Percentiles rank a stretch among this genome's conserved stretches.
Conservation (phyloP, 2,113 vertebrate species). For the Osmerus eperlanus region DNA sequence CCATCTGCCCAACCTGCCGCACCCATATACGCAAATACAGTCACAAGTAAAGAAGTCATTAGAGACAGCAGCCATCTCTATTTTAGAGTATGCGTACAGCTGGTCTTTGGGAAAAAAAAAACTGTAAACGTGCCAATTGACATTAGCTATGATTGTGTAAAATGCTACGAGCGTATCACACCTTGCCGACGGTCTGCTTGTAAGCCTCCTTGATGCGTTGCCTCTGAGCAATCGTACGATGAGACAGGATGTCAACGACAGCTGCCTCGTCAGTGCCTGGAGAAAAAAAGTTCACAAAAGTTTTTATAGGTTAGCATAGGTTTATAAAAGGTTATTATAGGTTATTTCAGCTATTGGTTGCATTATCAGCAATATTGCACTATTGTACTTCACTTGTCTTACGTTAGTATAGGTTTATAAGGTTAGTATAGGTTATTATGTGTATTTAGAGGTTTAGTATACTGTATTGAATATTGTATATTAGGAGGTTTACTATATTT, state of each 20-base stretch:
- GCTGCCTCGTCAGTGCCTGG: slow-evolving; percentile 87
- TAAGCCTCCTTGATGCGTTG: slow-evolving; percentile 86
- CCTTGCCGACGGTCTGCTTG: slow-evolving; percentile 86
- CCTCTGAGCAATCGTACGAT: slow-evolving; percentile 80
- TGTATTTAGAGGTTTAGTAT: no score
- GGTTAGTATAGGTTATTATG: no score
- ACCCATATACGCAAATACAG: not conserved
- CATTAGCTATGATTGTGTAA: not conserved
- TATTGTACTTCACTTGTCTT: no score
- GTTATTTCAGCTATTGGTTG: no score
- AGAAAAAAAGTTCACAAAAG: not conserved
- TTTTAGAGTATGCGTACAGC: no score
- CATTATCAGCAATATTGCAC: no score
- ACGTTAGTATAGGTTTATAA: no score
- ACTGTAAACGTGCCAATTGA: not conserved
- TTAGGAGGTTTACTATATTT: no score
- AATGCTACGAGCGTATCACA: slow-evolving; percentile 49
- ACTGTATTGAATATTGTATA: no score
- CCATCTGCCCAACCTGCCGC: not conserved
- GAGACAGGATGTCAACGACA: slow-evolving; percentile 74
- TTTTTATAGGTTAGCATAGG: no score
- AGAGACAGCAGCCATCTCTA: no score
- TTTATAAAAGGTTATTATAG: no score
- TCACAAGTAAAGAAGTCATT: not conserved
- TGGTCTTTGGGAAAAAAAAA: not conserved